Base-by-base conservation (phyloP, 2,113 vertebrate genomes). In the Myxocyprinus asiaticus region DNA sequence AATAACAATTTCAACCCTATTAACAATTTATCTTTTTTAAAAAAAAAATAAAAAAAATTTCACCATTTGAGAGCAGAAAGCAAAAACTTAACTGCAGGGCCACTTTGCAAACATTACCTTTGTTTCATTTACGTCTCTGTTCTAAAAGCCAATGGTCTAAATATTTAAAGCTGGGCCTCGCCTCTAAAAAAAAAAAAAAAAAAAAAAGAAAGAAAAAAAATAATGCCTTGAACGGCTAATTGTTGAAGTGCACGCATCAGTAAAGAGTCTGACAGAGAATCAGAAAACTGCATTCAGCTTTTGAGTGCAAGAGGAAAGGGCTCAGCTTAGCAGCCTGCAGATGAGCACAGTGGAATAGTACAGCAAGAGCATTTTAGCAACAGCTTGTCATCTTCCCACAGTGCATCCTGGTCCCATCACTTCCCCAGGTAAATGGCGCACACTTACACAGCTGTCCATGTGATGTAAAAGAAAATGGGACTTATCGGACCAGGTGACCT, bases 161-260 rank as follows among this genome's bases (percentile, higher is more conserved):
- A 82, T 82, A 78, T 73, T 78, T 82, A 15, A 82, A 59, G 33
- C 8, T 3, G 7, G 53, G 6, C 22, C 33, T 66, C 1, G 11
- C 53, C 12, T 11, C 15, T 22, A 58, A 53, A 67, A 51, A n/a
- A n/a, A n/a, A n/a, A n/a, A n/a, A n/a, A n/a, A n/a, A n/a, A n/a
- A n/a, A n/a, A n/a, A n/a, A n/a, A n/a, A n/a, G n/a, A n/a, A n/a
- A n/a, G n/a, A n/a, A n/a, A n/a, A n/a, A n/a, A 75, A 67, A 45
- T 12, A 58, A 7, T 17, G 17, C 67, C 22, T 8, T 42, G 22
- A 69, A 69, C 17, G 8, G 11, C 67, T 42, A 55, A 55, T 10
- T 12, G 6, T 44, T 5, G 22, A 44, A 6, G 4, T 12, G 10
- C 44, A 70, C n/a, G 12, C 33, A 56, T n/a, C 22, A 70, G 22